Percentiles rank a stretch among this genome's conserved stretches.
phyloP scores from a whole-genome alignment of 53 echinoderm and acorn worm species.

The Pentamera pediparva region DNA sequence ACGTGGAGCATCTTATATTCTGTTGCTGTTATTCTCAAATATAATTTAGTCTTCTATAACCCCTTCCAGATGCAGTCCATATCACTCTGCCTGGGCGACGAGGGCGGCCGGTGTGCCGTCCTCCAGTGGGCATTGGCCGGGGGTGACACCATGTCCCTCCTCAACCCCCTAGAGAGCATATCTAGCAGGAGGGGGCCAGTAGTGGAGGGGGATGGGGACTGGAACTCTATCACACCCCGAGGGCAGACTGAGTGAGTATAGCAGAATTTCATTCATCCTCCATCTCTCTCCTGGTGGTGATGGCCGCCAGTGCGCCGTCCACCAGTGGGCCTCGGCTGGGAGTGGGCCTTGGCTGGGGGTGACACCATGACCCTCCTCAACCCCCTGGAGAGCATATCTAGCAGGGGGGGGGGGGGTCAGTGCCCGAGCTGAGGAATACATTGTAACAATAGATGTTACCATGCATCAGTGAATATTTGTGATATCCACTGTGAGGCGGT shows the following conservation, averaged over 20 bases:
- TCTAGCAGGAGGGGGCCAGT: constrained; percentile 63
- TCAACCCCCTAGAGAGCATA: constrained; percentile 75
- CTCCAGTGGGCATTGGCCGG: constrained; percentile 90
- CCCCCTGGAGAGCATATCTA: constrained; percentile 67
- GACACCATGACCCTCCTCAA: constrained; percentile 85
- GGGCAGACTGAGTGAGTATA: constrained; percentile 58
- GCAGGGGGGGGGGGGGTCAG: constrained; percentile 80
- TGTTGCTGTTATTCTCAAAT: too few relatives aligned
- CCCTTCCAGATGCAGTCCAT: constrained; percentile 83
- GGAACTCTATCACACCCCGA: constrained; percentile 67
- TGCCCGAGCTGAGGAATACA: too few relatives aligned
- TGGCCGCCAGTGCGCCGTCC: too few relatives aligned
- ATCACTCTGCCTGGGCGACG: constrained; percentile 73
- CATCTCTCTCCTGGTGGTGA: too few relatives aligned
- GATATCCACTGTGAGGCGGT: too few relatives aligned
- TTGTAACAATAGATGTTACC: too few relatives aligned
- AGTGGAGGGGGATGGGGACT: constrained; percentile 55
- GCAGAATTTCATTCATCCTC: too few relatives aligned
- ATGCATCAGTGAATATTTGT: too few relatives aligned
- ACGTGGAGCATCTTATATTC: too few relatives aligned
- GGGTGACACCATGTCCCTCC: constrained; percentile 78
- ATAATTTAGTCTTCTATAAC: too few relatives aligned
- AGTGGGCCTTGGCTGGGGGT: constrained; percentile 85
- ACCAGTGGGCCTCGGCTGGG: too few relatives aligned
- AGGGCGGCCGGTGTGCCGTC: constrained; percentile 65